Evolutionary conservation across 2,888 invertebrate genomes (phyloP).

Genomic region (Caenorhabditis wallacei): DNA sequence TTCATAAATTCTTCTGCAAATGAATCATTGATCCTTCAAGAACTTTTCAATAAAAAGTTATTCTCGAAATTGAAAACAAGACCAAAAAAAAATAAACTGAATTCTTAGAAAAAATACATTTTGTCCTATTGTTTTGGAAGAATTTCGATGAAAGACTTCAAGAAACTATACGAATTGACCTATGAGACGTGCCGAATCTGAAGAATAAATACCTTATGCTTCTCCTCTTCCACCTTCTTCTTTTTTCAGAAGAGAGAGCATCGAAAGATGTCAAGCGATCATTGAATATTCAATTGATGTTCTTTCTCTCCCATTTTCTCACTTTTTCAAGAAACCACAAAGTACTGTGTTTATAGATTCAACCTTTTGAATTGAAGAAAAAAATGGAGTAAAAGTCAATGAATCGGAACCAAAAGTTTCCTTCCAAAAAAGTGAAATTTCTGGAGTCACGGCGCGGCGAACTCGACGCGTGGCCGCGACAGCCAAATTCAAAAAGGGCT

Average conservation of each 20-base stretch:
- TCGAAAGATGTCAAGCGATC: conserved; percentile 40
- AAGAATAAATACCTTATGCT: conserved; percentile 43
- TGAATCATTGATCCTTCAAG: too few species aligned
- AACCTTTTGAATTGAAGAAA: background rate
- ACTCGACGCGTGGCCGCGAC: too few species aligned
- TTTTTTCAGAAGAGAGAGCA: conserved; percentile 15
- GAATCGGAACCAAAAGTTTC: background rate
- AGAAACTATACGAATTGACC: background rate
- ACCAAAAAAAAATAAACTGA: too few species aligned
- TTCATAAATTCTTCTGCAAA: background rate
- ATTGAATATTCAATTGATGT: conserved; percentile 60
- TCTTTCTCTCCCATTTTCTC: conserved; percentile 25
- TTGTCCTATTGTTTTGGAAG: too few species aligned
- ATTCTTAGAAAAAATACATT: too few species aligned
- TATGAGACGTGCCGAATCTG: conserved; percentile 36
- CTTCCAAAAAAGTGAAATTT: background rate
- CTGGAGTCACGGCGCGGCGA: too few species aligned
- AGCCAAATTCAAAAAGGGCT: too few species aligned
- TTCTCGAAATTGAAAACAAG: background rate
- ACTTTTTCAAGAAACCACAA: background rate
- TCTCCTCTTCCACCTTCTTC: conserved; percentile 5
- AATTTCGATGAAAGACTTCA: background rate
- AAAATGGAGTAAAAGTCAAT: background rate
- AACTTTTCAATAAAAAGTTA: background rate
- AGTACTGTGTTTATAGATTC: too few species aligned